These are phyloP conservation scores for Indicator maculatus DNA, from an alignment of 2,113 vertebrate species.

Conservation along the genomic window DNA sequence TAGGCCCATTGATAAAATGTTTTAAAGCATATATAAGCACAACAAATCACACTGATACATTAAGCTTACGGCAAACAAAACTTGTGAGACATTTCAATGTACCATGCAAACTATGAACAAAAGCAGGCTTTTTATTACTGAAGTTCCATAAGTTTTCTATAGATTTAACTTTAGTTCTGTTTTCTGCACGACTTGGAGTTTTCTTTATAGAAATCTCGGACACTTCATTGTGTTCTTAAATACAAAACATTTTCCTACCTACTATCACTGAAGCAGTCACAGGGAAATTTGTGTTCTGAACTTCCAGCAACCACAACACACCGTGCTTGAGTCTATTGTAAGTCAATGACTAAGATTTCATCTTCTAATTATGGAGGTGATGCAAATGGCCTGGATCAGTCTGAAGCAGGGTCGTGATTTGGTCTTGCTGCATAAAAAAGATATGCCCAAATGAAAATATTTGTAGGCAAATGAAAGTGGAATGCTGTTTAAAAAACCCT, in stretches of 20 bases:
- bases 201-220: not conserved
- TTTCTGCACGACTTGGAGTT: not conserved
- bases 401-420: not conserved
- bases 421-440: not conserved
- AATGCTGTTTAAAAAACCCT: not conserved
- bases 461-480: not conserved
- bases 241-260: not conserved
- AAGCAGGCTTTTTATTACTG: not conserved
- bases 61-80: not conserved
- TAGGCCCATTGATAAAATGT: not conserved
- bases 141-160: not conserved
- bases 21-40: not conserved
- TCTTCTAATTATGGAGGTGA: not conserved
- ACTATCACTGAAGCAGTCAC: not conserved
- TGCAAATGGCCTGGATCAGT: not conserved
- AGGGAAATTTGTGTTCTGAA: not conserved
- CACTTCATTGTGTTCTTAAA: not conserved
- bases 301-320: not conserved
- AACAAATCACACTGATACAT: not conserved
- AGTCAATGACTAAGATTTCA: not conserved
- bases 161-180: not conserved
- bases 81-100: not conserved
- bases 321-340: not conserved
- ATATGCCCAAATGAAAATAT: not conserved
- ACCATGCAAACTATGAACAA: not conserved